Conservation (phyloP, 2,113 vertebrate species). For the Trematocara marginatum region DNA sequence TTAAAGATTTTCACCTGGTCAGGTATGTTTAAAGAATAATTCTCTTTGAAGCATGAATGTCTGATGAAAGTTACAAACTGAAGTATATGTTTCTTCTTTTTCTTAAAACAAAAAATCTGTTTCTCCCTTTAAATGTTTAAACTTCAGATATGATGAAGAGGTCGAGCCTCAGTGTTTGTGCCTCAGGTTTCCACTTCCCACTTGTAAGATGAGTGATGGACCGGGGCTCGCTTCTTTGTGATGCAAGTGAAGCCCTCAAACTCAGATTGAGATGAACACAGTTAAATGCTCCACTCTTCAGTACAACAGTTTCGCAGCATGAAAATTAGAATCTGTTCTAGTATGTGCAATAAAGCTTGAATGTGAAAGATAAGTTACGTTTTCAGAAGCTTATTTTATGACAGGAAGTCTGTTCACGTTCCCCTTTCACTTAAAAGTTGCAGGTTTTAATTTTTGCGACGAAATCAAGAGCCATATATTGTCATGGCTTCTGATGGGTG, state of each 20-base stretch:
- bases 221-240: neutral
- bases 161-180: neutral
- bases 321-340: neutral
- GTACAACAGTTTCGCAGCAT: neutral
- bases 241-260: neutral
- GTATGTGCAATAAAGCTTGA: neutral
- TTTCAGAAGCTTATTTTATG: neutral
- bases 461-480: neutral
- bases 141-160: neutral
- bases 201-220: neutral
- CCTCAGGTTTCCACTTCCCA: neutral
- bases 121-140: neutral
- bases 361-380: neutral
- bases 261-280: neutral
- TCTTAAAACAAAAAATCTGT: neutral
- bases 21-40: neutral
- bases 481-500: neutral
- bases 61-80: neutral
- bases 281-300: neutral
- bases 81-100: neutral
- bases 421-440: neutral
- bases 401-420: neutral
- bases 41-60: neutral
- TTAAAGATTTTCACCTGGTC: neutral
- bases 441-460: neutral